Conservation (phyloP, 2,113 vertebrate genomes). For the Aegotheles bennettii region DNA sequence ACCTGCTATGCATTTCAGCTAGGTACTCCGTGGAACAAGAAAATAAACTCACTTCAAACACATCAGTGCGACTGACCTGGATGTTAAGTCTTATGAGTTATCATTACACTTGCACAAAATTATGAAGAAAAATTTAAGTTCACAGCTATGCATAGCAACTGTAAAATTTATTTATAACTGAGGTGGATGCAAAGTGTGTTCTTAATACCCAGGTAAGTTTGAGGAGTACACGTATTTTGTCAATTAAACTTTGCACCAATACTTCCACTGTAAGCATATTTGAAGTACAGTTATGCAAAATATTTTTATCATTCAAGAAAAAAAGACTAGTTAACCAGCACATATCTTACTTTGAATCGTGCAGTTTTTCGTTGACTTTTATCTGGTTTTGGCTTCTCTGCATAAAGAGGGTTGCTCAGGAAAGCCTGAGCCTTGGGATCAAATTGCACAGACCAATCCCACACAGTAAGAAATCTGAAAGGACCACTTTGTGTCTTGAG, state of each 20-base stretch:
- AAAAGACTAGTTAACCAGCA: neutral
- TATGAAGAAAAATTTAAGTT: neutral
- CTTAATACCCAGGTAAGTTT: neutral
- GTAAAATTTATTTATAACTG: neutral
- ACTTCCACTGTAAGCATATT: neutral
- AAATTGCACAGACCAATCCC: conserved; percentile 91
- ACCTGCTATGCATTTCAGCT: neutral
- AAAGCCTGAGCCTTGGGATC: conserved; percentile 81
- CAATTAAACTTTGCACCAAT: no score
- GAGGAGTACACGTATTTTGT: neutral
- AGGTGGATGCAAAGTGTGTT: neutral
- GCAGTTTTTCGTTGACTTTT: conserved; percentile 69
- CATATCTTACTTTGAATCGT: conserved; percentile 76
- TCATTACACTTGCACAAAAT: neutral
- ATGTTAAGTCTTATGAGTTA: neutral
- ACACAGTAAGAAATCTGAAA: conserved; percentile 81
- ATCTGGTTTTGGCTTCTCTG: conserved; percentile 80
- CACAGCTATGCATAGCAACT: neutral
- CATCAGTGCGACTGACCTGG: neutral
- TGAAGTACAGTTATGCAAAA: neutral
- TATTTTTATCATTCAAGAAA: neutral
- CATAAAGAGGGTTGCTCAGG: conserved; percentile 85
- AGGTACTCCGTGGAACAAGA: neutral
- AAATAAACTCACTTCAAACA: neutral
- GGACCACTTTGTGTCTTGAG: conserved; percentile 71